Conservation (phyloP, 2,797 vertebrate species). For the Clarias laeviceps region DNA sequence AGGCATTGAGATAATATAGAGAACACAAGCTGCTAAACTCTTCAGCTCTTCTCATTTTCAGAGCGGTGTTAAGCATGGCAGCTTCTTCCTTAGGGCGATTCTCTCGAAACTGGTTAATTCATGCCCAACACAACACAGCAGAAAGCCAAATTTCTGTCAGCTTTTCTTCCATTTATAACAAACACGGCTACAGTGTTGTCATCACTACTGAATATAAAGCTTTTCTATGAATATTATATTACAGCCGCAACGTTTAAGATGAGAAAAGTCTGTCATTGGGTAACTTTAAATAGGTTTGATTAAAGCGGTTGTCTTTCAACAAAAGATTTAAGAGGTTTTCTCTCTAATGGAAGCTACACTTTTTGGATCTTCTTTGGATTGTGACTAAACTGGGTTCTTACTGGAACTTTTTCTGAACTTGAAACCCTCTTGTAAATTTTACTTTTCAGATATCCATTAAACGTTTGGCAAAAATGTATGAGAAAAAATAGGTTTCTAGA, state of each 20-base stretch:
- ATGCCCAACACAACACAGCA: conserved; percentile 7
- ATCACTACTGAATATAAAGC: background rate
- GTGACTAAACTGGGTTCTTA: background rate
- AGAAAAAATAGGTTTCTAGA: background rate
- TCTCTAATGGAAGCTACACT: background rate
- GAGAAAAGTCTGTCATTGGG: background rate
- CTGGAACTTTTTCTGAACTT: background rate
- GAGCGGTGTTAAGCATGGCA: conserved; percentile 39
- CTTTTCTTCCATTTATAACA: conserved; percentile 13
- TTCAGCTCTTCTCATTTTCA: conserved; percentile 19
- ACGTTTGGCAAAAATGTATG: background rate
- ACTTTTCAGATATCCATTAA: background rate
- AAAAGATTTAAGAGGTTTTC: background rate
- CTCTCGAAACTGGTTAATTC: conserved; percentile 37
- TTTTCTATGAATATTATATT: background rate
- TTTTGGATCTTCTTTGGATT: background rate
- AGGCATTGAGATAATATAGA: conserved; percentile 12
- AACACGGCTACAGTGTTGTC: background rate
- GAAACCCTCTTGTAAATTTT: background rate
- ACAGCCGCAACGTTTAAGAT: background rate
- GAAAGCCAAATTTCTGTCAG: conserved; percentile 30
- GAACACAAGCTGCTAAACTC: conserved; percentile 31
- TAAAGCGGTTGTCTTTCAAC: background rate
- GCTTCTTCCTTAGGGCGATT: conserved; percentile 39
- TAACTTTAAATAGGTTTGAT: background rate